Conservation (phyloP, 2,113 vertebrate species). For the Pedetes capensis region DNA sequence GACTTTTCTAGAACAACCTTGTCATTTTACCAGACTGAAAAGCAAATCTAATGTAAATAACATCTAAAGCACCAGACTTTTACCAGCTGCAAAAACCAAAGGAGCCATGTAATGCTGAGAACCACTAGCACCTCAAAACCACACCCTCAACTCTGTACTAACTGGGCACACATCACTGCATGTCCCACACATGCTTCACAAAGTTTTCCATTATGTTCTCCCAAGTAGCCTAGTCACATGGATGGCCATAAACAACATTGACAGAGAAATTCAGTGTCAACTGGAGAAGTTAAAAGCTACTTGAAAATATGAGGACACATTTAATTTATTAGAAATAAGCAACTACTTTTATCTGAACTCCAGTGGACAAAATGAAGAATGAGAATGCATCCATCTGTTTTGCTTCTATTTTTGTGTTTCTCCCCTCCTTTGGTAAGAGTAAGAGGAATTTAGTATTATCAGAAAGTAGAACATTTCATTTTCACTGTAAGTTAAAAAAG, state of each 20-base stretch:
- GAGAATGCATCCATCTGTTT: constrained; percentile 66
- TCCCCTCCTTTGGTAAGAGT: background rate
- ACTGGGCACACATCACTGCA: constrained; percentile 51
- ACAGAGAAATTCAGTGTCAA: constrained; percentile 76
- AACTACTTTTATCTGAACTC: constrained; percentile 80
- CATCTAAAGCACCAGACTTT: constrained; percentile 49
- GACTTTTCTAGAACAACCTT: background rate
- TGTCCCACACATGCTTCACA: no score
- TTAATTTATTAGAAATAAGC: constrained; percentile 79
- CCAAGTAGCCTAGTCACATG: constrained; percentile 61
- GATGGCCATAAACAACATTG: constrained; percentile 73
- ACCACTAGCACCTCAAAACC: constrained; percentile 48
- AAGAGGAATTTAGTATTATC: background rate
- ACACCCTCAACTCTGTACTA: background rate
- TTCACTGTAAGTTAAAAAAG: background rate
- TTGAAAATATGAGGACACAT: constrained; percentile 68
- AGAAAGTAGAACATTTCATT: constrained; percentile 33
- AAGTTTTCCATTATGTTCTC: constrained; percentile 73
- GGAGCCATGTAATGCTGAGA: background rate
- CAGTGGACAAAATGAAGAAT: constrained; percentile 79
- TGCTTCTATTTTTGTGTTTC: background rate
- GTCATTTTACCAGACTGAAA: background rate
- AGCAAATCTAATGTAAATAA: background rate
- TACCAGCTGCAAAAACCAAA: constrained; percentile 44
- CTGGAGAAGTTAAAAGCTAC: constrained; percentile 11